phyloP scores from a whole-genome alignment of 2,888 invertebrate genomes.

The Nasonia oneida region DNA sequence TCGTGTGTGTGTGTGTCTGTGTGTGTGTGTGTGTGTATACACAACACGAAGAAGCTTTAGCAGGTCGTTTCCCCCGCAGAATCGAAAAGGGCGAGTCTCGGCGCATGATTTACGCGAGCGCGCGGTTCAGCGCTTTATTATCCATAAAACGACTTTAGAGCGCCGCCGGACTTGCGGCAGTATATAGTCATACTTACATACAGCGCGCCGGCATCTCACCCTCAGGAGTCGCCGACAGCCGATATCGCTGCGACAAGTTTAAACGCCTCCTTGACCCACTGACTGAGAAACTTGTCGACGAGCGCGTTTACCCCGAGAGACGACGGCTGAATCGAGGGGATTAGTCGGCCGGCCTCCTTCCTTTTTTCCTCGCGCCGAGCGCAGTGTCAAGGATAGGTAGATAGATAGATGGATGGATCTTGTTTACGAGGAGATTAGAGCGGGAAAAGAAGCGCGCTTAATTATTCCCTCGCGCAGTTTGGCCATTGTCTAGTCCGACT shows the following conservation, averaged over 20 bases:
- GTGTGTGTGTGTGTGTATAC: no score
- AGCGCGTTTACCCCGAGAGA: constrained; percentile 44
- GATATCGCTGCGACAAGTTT: constrained; percentile 53
- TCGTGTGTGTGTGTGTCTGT: no score
- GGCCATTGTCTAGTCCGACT: background rate
- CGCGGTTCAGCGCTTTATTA: background rate
- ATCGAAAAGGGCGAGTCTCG: background rate
- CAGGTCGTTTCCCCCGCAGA: constrained; percentile 11
- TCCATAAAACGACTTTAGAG: background rate
- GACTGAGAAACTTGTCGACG: constrained; percentile 51
- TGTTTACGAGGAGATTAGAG: background rate
- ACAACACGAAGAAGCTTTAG: background rate
- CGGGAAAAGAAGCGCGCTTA: background rate
- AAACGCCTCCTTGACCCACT: constrained; percentile 60
- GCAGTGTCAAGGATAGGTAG: constrained; percentile 52
- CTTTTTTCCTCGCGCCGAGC: background rate
- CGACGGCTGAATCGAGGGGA: constrained; percentile 39
- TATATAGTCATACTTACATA: background rate
- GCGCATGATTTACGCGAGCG: background rate
- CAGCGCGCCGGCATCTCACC: background rate
- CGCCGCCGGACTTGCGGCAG: background rate
- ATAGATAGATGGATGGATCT: background rate
- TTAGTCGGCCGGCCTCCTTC: constrained; percentile 25
- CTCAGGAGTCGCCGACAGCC: constrained; percentile 57
- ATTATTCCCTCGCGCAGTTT: background rate